Evolutionary conservation across 1,140 invertebrate species (phyloP).

Genomic region (Procambarus clarkii): DNA sequence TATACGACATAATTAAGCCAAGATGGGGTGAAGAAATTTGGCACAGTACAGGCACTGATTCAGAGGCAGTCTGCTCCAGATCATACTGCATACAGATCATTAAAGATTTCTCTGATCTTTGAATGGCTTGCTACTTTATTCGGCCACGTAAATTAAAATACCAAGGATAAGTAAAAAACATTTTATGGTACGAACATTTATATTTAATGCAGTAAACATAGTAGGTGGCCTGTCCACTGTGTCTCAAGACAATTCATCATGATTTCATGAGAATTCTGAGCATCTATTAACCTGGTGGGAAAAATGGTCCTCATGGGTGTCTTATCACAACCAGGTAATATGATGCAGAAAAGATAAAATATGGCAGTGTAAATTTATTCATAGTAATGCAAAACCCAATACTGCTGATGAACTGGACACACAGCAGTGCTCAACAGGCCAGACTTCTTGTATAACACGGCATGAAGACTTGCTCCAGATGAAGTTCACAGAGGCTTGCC

Average conservation of each 20-base stretch:
- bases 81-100: too few species aligned
- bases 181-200: conserved; percentile 50
- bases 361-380: conserved; percentile 49
- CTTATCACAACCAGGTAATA: conserved; percentile 41
- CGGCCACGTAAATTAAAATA: neutral
- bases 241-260: conserved; percentile 34
- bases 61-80: too few species aligned
- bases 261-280: conserved; percentile 30
- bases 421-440: conserved; percentile 39
- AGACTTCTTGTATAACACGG: conserved; percentile 52
- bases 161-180: neutral
- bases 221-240: conserved; percentile 44
- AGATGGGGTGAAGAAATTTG: too few species aligned
- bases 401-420: conserved; percentile 34
- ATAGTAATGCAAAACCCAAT: conserved; percentile 36
- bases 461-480: conserved; percentile 56
- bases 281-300: conserved; percentile 32
- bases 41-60: too few species aligned
- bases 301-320: conserved; percentile 40
- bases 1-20: too few species aligned
- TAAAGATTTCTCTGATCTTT: too few species aligned
- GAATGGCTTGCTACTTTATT: too few species aligned
- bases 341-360: conserved; percentile 15
- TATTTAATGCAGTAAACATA: conserved; percentile 58
- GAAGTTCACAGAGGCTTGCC: conserved; percentile 55